These are phyloP conservation scores for Volucella zonaria DNA, from an alignment of 2,888 invertebrate genomes.

Conservation along the genomic window DNA sequence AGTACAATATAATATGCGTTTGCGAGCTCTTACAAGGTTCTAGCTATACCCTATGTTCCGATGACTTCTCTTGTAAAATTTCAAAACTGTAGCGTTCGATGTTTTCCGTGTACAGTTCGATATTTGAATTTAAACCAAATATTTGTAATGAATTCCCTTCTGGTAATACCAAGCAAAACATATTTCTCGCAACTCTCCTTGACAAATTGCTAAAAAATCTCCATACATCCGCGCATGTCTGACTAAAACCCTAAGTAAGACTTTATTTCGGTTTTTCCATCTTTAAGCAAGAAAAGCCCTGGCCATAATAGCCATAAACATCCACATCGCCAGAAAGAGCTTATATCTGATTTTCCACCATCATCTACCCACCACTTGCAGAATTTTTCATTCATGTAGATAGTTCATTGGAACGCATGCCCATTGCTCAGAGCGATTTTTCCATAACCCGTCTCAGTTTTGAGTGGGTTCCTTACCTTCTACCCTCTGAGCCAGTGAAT, in stretches of 20 bases:
- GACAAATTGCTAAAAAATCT: constrained; percentile 12
- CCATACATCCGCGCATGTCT: constrained; percentile 23
- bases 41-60: too few species aligned
- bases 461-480: constrained; percentile 68
- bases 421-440: constrained; percentile 23
- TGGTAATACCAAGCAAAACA: neutral
- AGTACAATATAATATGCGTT: too few species aligned
- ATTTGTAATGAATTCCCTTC: neutral
- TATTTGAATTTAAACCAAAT: too few species aligned
- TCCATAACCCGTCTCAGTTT: constrained; percentile 49
- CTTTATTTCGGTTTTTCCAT: constrained; percentile 9
- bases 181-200: constrained; percentile 2
- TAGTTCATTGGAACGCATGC: constrained; percentile 63
- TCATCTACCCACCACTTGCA: constrained; percentile 21
- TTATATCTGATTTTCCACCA: constrained; percentile 2
- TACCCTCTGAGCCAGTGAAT: constrained; percentile 61
- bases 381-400: constrained; percentile 71
- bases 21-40: too few species aligned
- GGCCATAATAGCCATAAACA: constrained; percentile 19
- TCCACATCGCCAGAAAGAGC: constrained; percentile 36
- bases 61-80: too few species aligned
- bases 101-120: too few species aligned
- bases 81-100: too few species aligned
- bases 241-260: neutral
- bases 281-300: constrained; percentile 7